Percentiles rank a stretch among this genome's conserved stretches.
These are phyloP conservation scores for Apis cerana DNA, from an alignment of 1,140 invertebrate genomes.

Conservation along the genomic window DNA sequence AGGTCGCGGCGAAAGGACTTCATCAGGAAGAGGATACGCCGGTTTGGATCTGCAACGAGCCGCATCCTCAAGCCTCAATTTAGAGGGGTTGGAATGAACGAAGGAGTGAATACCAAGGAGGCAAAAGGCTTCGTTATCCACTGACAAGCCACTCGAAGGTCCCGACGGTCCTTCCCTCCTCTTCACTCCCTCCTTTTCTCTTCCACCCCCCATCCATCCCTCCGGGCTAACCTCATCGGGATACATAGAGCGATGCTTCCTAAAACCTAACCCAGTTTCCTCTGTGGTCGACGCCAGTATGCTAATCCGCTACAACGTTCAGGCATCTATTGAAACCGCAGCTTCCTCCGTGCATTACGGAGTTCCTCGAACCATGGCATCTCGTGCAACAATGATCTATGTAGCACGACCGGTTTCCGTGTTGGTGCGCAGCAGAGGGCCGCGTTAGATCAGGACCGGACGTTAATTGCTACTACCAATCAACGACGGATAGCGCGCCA, in stretches of 20 bases:
- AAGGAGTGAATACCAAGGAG: conserved; percentile 32
- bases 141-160: conserved; percentile 46
- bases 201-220: background rate
- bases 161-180: conserved; percentile 23
- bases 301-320: conserved; percentile 69
- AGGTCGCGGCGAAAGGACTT: conserved; percentile 26
- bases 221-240: conserved; percentile 27
- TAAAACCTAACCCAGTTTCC: conserved; percentile 68
- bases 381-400: conserved; percentile 75
- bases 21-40: conserved; percentile 25
- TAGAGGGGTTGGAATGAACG: conserved; percentile 21
- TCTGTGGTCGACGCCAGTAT: conserved; percentile 65
- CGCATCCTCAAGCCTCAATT: conserved; percentile 32
- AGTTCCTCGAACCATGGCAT: conserved; percentile 66
- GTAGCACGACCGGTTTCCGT: conserved; percentile 68
- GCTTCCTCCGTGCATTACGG: conserved; percentile 62
- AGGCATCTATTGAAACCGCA: conserved; percentile 71
- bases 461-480: conserved; percentile 78
- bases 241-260: conserved; percentile 43
- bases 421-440: conserved; percentile 64
- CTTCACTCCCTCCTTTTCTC: background rate
- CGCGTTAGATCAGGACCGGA: conserved; percentile 71
- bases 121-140: conserved; percentile 61
- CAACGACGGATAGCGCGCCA: conserved; percentile 62
- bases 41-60: conserved; percentile 11